phyloP scores from a whole-genome alignment of 92 coral and sea anemone genomes.

The Phenganax marumi region DNA sequence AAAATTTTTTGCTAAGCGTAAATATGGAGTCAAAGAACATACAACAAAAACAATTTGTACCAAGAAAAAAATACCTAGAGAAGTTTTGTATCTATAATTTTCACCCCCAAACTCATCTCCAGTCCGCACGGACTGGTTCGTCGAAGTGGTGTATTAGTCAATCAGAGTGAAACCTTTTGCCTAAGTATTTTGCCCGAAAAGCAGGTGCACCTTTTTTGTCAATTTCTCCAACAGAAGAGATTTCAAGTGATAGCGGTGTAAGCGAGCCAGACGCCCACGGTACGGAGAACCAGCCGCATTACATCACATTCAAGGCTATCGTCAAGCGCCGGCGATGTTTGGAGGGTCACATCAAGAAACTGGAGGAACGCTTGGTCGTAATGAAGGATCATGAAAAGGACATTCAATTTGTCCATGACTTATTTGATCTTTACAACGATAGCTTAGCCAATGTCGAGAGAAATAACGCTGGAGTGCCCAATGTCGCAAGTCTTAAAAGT shows the following conservation, averaged over 20 bases:
- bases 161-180: too few relatives aligned
- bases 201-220: background rate
- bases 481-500: conserved; percentile 71
- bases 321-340: conserved; percentile 66
- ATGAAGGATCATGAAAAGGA: conserved; percentile 75
- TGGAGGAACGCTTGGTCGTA: conserved; percentile 67
- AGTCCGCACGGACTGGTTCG: too few relatives aligned
- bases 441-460: conserved; percentile 71
- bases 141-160: too few relatives aligned
- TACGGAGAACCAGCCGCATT: conserved; percentile 53
- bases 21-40: too few relatives aligned
- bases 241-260: conserved; percentile 55
- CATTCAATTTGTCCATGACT: conserved; percentile 61
- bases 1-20: too few relatives aligned
- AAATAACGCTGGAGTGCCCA: conserved; percentile 89
- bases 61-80: too few relatives aligned
- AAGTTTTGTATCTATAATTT: too few relatives aligned
- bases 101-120: too few relatives aligned
- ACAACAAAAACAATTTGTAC: too few relatives aligned
- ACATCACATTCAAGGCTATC: conserved; percentile 80
- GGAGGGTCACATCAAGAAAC: conserved; percentile 66
- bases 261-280: conserved; percentile 59
- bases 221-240: conserved; percentile 1
- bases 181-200: background rate
- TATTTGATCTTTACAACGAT: conserved; percentile 68